Conservation (phyloP, 2,113 vertebrate species). For the Pituophis catenifer region DNA sequence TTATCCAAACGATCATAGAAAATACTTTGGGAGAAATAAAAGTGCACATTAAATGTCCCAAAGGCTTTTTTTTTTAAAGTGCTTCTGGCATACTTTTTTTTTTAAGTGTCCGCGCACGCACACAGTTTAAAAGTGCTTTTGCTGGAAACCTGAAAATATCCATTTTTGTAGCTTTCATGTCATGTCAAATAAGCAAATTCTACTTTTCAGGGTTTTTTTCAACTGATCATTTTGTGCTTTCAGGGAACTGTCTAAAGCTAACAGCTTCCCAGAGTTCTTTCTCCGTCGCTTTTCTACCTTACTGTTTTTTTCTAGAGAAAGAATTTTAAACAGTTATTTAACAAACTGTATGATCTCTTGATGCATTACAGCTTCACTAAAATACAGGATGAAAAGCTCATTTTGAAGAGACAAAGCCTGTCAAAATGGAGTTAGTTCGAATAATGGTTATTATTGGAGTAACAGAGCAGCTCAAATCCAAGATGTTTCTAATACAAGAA, state of each 20-base stretch:
- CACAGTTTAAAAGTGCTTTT: conserved; percentile 45
- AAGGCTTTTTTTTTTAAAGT: conserved; percentile 61
- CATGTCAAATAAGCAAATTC: not conserved
- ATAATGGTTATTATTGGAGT: not conserved
- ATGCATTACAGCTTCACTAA: conserved; percentile 26
- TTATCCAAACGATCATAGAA: conserved; percentile 38
- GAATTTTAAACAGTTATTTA: conserved; percentile 31
- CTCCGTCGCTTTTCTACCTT: not conserved
- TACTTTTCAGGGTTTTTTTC: conserved; percentile 39
- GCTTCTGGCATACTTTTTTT: conserved; percentile 29
- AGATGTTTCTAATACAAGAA: conserved; percentile 14
- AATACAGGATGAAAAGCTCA: not conserved
- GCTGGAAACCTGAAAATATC: conserved; percentile 25
- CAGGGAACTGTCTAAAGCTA: conserved; percentile 11
- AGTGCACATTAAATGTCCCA: conserved; percentile 64
- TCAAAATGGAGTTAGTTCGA: not conserved
- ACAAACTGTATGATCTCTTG: conserved; percentile 34
- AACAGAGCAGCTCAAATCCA: conserved; percentile 24
- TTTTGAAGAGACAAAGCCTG: conserved; percentile 34
- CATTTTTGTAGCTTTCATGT: not conserved
- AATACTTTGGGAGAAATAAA: conserved; percentile 59
- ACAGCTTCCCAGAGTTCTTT: not conserved
- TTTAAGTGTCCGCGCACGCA: not conserved
- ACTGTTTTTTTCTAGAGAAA: conserved; percentile 9
- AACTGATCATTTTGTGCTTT: not conserved